Percentiles rank a stretch among this genome's conserved stretches.
Evolutionary conservation across 2,888 invertebrate genomes (phyloP).

Genomic region (Eristalis arbustorum): DNA sequence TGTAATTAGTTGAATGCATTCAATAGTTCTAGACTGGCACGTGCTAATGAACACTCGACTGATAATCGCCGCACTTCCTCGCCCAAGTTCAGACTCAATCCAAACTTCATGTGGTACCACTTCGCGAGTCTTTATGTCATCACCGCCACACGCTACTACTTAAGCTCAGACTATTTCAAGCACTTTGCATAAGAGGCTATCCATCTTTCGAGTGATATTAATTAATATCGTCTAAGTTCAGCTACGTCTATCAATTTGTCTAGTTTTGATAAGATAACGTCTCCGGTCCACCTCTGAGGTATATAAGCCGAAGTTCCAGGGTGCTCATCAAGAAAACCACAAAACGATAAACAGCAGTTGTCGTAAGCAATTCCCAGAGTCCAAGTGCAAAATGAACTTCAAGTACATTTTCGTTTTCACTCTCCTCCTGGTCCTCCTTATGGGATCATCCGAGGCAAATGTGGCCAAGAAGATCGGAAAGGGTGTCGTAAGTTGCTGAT

Average conservation of each 20-base stretch:
- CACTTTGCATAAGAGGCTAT: neutral
- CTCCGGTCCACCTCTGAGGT: neutral
- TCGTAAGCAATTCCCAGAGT: neutral
- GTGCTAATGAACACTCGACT: too few species aligned
- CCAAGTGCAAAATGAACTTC: constrained; percentile 52
- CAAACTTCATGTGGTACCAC: neutral
- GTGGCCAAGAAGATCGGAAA: constrained; percentile 48
- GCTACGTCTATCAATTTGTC: neutral
- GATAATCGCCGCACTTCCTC: too few species aligned
- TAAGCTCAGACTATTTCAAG: neutral
- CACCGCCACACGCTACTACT: constrained; percentile 1
- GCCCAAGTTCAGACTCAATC: neutral
- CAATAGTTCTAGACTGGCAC: too few species aligned
- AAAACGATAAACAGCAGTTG: too few species aligned
- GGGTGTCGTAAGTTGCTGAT: constrained; percentile 34
- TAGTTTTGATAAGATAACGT: neutral
- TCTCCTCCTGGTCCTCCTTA: constrained; percentile 36
- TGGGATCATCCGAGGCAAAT: constrained; percentile 44
- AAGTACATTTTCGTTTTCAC: constrained; percentile 47
- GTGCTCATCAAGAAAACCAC: too few species aligned
- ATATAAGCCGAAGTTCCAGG: neutral
- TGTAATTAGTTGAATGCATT: too few species aligned
- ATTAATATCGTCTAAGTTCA: constrained; percentile 10
- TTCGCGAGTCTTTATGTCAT: neutral
- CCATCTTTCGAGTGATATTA: constrained; percentile 14